Conservation (phyloP, 2,888 invertebrate genomes). For the Campoplex capitator region DNA sequence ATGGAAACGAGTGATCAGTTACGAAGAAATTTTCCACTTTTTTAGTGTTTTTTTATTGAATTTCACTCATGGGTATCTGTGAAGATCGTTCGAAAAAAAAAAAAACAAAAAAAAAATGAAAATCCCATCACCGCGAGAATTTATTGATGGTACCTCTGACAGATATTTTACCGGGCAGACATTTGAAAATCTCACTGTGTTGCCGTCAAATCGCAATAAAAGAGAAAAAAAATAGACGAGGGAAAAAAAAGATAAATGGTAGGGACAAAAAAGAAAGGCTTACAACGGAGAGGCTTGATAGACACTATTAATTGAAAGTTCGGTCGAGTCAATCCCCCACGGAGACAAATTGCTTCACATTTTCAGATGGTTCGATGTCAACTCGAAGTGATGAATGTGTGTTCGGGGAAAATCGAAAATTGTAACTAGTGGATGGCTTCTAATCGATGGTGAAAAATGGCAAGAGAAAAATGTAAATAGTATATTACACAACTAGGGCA, state of each 20-base stretch:
- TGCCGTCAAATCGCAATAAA: neutral
- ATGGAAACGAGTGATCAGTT: too few species aligned
- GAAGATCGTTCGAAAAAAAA: neutral
- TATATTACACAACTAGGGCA: too few species aligned
- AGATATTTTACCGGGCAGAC: neutral
- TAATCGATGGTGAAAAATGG: neutral
- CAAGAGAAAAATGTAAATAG: too few species aligned
- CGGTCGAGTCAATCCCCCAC: slow-evolving; percentile 37
- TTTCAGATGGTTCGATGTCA: slow-evolving; percentile 66
- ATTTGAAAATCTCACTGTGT: neutral
- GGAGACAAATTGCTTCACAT: slow-evolving; percentile 68
- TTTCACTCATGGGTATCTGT: neutral
- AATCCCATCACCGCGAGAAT: neutral
- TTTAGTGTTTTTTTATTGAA: neutral
- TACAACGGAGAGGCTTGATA: slow-evolving; percentile 58
- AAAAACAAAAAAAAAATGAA: neutral
- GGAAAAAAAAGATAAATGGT: slow-evolving; percentile 4
- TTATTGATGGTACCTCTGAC: neutral
- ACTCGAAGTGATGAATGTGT: neutral
- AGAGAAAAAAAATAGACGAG: neutral
- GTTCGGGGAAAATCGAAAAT: slow-evolving; percentile 1
- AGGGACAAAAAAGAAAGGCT: slow-evolving; percentile 20
- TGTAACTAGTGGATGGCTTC: neutral
- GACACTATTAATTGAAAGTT: slow-evolving; percentile 70
- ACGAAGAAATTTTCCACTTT: neutral